A percentile compares a stretch with the other conserved stretches of the same genome.
Evolutionary conservation across 2,888 invertebrate species (phyloP).

Genomic region (Meteorus cinctellus): DNA sequence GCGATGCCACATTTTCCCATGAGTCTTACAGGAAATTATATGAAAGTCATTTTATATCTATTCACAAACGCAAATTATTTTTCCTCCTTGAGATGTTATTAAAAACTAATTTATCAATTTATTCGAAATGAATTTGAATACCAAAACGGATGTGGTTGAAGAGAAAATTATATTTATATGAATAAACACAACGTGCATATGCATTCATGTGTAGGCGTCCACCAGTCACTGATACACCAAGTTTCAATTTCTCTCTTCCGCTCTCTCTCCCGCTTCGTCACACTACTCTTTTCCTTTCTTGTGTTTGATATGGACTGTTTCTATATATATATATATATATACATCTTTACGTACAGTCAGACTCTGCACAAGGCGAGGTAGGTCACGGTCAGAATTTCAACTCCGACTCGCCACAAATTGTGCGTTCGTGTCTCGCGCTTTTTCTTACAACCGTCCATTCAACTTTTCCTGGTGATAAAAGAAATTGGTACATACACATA

Average conservation of each 20-base stretch:
- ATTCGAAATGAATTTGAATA: background rate
- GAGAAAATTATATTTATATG: slow-evolving; percentile 28
- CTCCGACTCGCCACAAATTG: slow-evolving; percentile 33
- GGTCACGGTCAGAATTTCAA: slow-evolving; percentile 60
- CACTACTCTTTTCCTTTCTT: slow-evolving; percentile 40
- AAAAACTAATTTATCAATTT: background rate
- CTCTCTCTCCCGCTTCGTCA: slow-evolving; percentile 33
- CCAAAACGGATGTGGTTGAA: slow-evolving; percentile 40
- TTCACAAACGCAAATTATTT: background rate
- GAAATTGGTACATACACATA: background rate
- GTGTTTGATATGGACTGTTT: background rate
- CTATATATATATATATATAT: background rate
- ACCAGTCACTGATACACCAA: slow-evolving; percentile 1
- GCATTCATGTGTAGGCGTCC: slow-evolving; percentile 26
- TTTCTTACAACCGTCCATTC: background rate
- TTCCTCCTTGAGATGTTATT: background rate
- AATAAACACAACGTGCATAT: slow-evolving; percentile 27
- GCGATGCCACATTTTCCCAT: too few relatives aligned
- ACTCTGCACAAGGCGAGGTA: slow-evolving; percentile 50
- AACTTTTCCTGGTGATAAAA: slow-evolving; percentile 2
- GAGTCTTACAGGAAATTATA: too few relatives aligned
- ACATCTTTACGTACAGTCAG: background rate
- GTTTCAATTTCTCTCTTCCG: slow-evolving; percentile 32
- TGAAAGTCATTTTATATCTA: background rate
- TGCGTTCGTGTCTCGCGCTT: slow-evolving; percentile 5